These are phyloP conservation scores for Triplophysa siluroides DNA, from an alignment of 2,113 vertebrate species.

Conservation along the genomic window DNA sequence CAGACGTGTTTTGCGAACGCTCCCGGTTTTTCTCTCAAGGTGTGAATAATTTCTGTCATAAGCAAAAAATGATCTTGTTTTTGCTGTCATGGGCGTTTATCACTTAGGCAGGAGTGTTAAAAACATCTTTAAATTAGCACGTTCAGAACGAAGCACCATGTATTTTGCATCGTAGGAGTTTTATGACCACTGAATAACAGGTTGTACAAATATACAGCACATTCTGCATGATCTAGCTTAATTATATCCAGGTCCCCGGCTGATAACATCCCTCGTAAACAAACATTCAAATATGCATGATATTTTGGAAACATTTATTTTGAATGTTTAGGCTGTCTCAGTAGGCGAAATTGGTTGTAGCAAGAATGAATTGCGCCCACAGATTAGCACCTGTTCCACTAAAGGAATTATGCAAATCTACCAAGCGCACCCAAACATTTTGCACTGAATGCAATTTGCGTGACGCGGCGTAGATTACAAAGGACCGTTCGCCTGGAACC, in stretches of 20 bases:
- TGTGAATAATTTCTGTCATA: conserved; percentile 38
- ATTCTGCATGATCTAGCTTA: background rate
- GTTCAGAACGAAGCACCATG: background rate
- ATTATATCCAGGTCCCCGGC: too few relatives aligned
- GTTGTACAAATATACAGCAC: background rate
- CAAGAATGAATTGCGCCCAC: background rate
- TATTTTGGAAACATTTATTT: too few relatives aligned
- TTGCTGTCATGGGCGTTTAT: conserved; percentile 33
- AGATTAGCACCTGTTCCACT: too few relatives aligned
- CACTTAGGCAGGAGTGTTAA: conserved; percentile 11
- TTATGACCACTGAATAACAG: background rate
- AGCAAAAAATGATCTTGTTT: conserved; percentile 19
- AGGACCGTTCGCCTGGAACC: too few relatives aligned
- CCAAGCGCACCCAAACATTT: too few relatives aligned
- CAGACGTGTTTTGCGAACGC: conserved; percentile 8
- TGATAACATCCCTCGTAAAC: too few relatives aligned
- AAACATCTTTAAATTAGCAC: conserved; percentile 27
- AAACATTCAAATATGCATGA: too few relatives aligned
- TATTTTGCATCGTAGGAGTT: background rate
- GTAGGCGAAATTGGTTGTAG: too few relatives aligned
- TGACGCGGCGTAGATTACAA: too few relatives aligned
- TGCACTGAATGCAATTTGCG: too few relatives aligned
- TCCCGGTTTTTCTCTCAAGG: background rate
- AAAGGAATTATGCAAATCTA: too few relatives aligned
- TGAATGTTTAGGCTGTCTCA: too few relatives aligned